Base-by-base conservation (phyloP, 2,113 vertebrate genomes). In the Panthera tigris region DNA sequence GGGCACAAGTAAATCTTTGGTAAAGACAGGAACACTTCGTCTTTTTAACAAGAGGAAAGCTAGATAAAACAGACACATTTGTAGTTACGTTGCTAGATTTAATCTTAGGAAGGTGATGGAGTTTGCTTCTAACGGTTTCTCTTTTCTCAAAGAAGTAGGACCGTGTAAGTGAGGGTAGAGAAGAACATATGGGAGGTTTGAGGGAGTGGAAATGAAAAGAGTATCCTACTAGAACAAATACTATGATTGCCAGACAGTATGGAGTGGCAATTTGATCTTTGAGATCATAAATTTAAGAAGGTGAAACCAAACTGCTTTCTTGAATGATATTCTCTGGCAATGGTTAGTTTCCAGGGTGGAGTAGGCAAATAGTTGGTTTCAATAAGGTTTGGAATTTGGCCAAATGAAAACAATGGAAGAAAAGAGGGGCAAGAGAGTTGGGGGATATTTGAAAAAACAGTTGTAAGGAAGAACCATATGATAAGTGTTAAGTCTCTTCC, bases 231-330 rank as follows among this genome's bases (percentile, higher is more conserved):
- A 88, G 48, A 94, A 95, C 5, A 85, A 88, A 93, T 50, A 41
- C 25, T 87, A 33, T n/a, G 13, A 76, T 74, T 87, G 63, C 21
- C 6, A 66, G 50, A 33, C 5, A 83, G 8, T 76, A 31, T 45
- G 88, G 50, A 86, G 65, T 80, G 55, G 27, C 33, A 91, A 82
- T 83, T 87, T 94, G 45, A 81, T 66, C 29, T 66, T 39, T 74
- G 27, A 94, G n/a, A 63, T 82, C 41, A 76, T 78, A 48, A 91
- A 45, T 89, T 92, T 92, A 91, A 95, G 39, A 96, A 79, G 15
- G 25, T 68, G 10, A 76, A 94, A 94, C 15, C 7, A 73, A 39
- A 85, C 2, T 69, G 39, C 33, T 79, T 93, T 88, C 41, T 93
- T 95, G 31, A 31, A 31, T 76, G 10, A 69, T 76, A n/a, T 71